Evolutionary conservation across 2,113 vertebrate species (phyloP).

Genomic region (Tretioscincus oriximinensis): DNA sequence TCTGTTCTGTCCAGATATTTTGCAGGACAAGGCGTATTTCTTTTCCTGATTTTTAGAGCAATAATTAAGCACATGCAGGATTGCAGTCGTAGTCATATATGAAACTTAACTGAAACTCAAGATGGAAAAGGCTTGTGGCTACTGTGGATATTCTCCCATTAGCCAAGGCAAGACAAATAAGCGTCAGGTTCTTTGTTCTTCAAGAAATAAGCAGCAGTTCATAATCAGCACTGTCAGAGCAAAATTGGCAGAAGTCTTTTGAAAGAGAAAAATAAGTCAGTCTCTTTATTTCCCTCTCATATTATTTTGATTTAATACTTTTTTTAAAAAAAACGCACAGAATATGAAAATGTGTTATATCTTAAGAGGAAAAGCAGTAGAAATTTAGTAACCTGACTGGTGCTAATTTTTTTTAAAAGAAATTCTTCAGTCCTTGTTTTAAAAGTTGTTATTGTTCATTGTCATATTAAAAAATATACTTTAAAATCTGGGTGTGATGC

Average conservation of each 20-base stretch:
- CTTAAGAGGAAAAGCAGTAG: conserved; percentile 29
- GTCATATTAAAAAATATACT: conserved; percentile 8
- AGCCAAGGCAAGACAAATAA: neutral
- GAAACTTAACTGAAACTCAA: neutral
- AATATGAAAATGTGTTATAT: conserved; percentile 25
- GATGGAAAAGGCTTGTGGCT: neutral
- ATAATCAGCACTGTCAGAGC: conserved; percentile 64
- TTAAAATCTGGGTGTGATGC: conserved; percentile 32
- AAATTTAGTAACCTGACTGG: neutral
- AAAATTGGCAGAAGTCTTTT: conserved; percentile 59
- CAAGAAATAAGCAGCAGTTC: conserved; percentile 33
- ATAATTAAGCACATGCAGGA: neutral
- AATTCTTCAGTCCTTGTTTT: neutral
- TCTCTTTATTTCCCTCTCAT: conserved; percentile 68
- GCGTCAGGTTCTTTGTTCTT: conserved; percentile 9
- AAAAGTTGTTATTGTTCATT: neutral
- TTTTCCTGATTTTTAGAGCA: no score
- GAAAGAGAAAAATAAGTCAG: conserved; percentile 65
- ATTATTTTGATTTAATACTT: conserved; percentile 57
- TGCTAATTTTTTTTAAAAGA: neutral
- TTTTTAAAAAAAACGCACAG: conserved; percentile 52
- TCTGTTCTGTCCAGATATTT: no score
- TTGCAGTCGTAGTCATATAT: neutral
- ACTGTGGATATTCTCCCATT: neutral
- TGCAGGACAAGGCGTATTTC: no score